Evolutionary conservation across 2,113 vertebrate genomes (phyloP).

Genomic region (Numida meleagris): DNA sequence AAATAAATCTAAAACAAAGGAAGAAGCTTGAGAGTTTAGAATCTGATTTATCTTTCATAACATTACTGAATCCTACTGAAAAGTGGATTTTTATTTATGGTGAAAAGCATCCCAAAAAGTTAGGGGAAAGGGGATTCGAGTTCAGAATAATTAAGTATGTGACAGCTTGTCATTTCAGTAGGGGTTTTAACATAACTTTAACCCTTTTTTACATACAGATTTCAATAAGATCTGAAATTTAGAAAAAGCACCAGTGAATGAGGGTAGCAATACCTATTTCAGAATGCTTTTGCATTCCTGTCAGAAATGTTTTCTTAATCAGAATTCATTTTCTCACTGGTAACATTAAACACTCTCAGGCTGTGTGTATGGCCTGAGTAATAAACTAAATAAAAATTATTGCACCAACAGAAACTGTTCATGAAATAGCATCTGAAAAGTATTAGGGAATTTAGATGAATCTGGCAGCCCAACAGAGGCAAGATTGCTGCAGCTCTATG

Average conservation of each 20-base stretch:
- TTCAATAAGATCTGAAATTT: background rate
- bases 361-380: background rate
- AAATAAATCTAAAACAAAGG: constrained; percentile 19
- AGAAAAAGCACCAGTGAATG: background rate
- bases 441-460: accelerated
- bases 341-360: background rate
- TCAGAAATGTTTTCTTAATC: background rate
- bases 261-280: background rate
- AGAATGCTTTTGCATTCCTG: background rate
- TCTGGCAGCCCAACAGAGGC: background rate
- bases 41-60: constrained; percentile 31
- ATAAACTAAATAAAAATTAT: background rate
- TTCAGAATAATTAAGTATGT: constrained; percentile 21
- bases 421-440: background rate
- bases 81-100: constrained; percentile 51
- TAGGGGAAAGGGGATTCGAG: background rate
- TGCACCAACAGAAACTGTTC: background rate
- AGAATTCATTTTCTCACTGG: background rate
- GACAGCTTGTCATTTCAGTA: background rate
- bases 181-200: background rate
- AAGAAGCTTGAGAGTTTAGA: constrained; percentile 18
- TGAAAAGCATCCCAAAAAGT: background rate
- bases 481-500: background rate
- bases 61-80: constrained; percentile 28
- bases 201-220: background rate